Base-by-base conservation (phyloP, 2,888 invertebrate genomes). In the Nymphalis urticae region DNA sequence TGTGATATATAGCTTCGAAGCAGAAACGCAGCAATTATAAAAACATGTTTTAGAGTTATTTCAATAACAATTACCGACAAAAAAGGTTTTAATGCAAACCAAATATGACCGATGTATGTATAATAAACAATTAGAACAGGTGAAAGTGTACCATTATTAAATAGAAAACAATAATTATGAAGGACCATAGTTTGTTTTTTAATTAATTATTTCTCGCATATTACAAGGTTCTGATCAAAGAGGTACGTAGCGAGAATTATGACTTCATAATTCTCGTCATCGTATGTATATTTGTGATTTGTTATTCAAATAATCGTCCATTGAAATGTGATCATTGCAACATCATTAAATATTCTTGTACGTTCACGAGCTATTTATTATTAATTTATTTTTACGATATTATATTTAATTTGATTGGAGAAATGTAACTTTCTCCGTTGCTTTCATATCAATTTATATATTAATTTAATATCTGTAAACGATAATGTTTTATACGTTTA, bases 201-300 rank as follows among this genome's bases (percentile, higher is more conserved):
- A 42, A 42, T 42, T 42, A 42, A 42, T 42, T 42, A 42, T 42
- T 42, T 42, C 36, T 42, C 36, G 10, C 3, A 9, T 10, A 42
- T 10, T 42, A 9, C 10, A 27, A 32, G 27, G 9, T 32, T 56
- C 27, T 56, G 32, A 56, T 56, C 54, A 17, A 27, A 32, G 53
- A 54, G 2, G 54, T 48, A 48, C 48, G 54, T 61, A n/a, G 59
- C 54, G 36, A 48, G 47, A 51, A n/a, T 24, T 56, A 58, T 69
- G 67, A 70, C 67, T 67, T 64, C 63, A 61, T 67, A 67, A 48
- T 60, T 42, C 13, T 63, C n/a, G 47, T 69, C 54, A 61, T 59
- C 24, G 21, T n/a, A 48, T 61, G 48, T 36, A 53, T 47, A 48
- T 48, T 27, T 17, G 24, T 9, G 4, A 48, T 19, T 63, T 56